Evolutionary conservation across 2,888 invertebrate species (phyloP).

Genomic region (Diogma glabrata): DNA sequence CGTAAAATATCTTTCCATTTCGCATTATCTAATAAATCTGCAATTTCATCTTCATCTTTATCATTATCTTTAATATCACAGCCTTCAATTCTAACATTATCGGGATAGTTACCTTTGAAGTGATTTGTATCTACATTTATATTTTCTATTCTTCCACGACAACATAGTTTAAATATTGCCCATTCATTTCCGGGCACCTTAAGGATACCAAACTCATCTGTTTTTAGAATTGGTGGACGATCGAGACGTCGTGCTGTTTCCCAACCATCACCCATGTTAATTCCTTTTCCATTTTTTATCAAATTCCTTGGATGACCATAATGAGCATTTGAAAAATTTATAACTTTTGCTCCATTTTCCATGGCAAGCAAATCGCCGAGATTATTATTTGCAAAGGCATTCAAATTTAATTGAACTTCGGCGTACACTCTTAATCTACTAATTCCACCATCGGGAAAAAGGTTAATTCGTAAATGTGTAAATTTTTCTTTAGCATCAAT

Average conservation of each 20-base stretch:
- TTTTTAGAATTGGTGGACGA: constrained; percentile 44
- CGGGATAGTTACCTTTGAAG: constrained; percentile 55
- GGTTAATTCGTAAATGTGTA: constrained; percentile 49
- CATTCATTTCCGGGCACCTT: constrained; percentile 48
- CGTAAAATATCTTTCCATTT: constrained; percentile 11
- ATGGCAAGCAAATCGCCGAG: constrained; percentile 42
- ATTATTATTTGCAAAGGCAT: constrained; percentile 21
- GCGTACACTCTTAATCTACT: constrained; percentile 48
- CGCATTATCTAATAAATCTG: not conserved
- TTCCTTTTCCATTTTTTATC: constrained; percentile 41
- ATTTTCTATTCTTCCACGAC: constrained; percentile 38
- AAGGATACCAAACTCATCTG: constrained; percentile 43
- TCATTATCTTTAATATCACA: constrained; percentile 27
- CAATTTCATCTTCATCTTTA: constrained; percentile 21
- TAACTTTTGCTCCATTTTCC: constrained; percentile 43
- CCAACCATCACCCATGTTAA: constrained; percentile 52
- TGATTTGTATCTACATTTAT: constrained; percentile 48
- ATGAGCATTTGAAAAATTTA: constrained; percentile 49
- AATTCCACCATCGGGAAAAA: constrained; percentile 53
- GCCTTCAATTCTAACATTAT: constrained; percentile 46
- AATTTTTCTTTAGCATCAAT: constrained; percentile 30
- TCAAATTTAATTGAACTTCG: constrained; percentile 33
- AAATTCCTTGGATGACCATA: constrained; percentile 51
- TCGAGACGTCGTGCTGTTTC: constrained; percentile 51
- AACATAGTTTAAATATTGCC: constrained; percentile 48